Base-by-base conservation (phyloP, 2,113 vertebrate species). In the Tragelaphus imberbis region DNA sequence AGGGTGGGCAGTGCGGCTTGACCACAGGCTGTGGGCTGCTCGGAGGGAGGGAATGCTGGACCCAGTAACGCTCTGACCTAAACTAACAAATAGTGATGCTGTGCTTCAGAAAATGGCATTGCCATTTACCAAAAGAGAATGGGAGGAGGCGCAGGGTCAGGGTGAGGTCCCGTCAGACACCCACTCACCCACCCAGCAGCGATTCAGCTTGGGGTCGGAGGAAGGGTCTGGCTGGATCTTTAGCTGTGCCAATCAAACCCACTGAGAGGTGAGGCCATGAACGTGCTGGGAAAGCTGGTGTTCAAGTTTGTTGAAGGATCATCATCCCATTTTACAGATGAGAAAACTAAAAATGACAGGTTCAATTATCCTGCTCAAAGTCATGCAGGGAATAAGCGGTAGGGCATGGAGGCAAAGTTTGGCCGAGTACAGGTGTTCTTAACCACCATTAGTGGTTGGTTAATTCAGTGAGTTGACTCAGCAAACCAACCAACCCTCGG, bases 1-100 rank as follows among this genome's bases (percentile, higher is more conserved):
- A 1, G 13, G 17, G n/a, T 2, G 58, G 16, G 19, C 3, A 1
- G 12, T 10, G 61, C 1, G 63, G 61, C 56, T 23, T 17, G 25
- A 51, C 7, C 75, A 16, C 61, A 28, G 51, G 47, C 88, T 51
- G 61, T 1, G 30, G 59, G 47, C 91, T 30, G 25, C 40, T 53
- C 30, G 6, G 87, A n/a, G n/a, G 19, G 27, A 53, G 51, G 71
- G 16, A 7, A 79, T 1, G 10, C 82, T 28, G 51, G 55, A 19
- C 55, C 30, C 68, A 19, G 15, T 1, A 27, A 15, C 47, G 16
- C 33, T 30, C 3, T 14, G 11, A 59, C 68, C 88, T 51, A 12
- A 44, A 61, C 51, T 30, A 47, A 59, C 49, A 59, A 15, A 44
- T 30, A 19, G 0, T 28, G 47, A 65, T 51, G 17, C 25, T 14